These are phyloP conservation scores for Cephalotes varians DNA, from an alignment of 2,888 invertebrate species.

Conservation along the genomic window DNA sequence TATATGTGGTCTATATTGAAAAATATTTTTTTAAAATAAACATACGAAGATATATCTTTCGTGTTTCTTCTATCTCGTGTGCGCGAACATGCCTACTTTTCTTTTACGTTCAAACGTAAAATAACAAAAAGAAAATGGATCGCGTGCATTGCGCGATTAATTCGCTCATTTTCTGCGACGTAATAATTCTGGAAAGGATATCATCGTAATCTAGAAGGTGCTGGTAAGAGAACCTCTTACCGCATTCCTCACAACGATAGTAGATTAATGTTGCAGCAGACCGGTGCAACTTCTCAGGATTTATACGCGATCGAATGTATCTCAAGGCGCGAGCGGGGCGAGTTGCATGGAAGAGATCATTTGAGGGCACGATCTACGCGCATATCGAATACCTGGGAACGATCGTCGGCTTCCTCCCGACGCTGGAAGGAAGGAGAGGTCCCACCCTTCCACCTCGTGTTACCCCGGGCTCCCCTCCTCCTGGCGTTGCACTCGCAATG, in stretches of 20 bases:
- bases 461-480: conserved; percentile 9
- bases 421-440: conserved; percentile 59
- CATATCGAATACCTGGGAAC: conserved; percentile 57
- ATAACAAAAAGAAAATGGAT: not conserved
- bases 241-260: conserved; percentile 25
- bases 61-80: not conserved
- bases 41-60: not conserved
- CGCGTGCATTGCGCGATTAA: not conserved
- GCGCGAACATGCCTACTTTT: not conserved
- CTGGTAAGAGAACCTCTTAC: conserved; percentile 39
- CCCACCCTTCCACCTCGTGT: conserved; percentile 46
- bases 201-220: conserved; percentile 23
- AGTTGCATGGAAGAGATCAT: conserved; percentile 26
- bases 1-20: not conserved
- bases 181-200: conserved; percentile 36
- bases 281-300: conserved; percentile 44
- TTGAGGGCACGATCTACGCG: conserved; percentile 58
- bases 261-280: conserved; percentile 27
- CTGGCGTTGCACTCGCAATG: conserved; percentile 35
- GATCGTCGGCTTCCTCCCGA: conserved; percentile 62
- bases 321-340: conserved; percentile 23
- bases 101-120: not conserved
- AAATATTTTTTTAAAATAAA: not conserved
- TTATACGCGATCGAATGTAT: conserved; percentile 46
- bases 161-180: not conserved